Evolutionary conservation across 2,113 vertebrate species (phyloP).

Genomic region (Ovis aries): ARS-UI_Ramb_v3.0 NC_056063.1:50067501-50068000

Average conservation of each 20-base stretch:
- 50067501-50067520: neutral
- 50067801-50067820: neutral
- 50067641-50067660: neutral
- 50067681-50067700: neutral
- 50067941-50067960: neutral
- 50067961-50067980: neutral
- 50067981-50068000: neutral
- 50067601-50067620: neutral
- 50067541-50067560: neutral
- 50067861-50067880: neutral
- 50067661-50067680: neutral
- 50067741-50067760: neutral
- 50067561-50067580: neutral
- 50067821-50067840: neutral
- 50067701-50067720: neutral
- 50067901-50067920: neutral
- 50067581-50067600: neutral
- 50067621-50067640: neutral
- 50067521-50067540: neutral
- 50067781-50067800: neutral
- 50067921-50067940: neutral
- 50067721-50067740: neutral
- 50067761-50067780: neutral
- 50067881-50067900: neutral
- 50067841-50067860: neutral